Evolutionary conservation across 1,140 invertebrate genomes (phyloP).

Genomic region (Panagrolaimus sp.): DNA sequence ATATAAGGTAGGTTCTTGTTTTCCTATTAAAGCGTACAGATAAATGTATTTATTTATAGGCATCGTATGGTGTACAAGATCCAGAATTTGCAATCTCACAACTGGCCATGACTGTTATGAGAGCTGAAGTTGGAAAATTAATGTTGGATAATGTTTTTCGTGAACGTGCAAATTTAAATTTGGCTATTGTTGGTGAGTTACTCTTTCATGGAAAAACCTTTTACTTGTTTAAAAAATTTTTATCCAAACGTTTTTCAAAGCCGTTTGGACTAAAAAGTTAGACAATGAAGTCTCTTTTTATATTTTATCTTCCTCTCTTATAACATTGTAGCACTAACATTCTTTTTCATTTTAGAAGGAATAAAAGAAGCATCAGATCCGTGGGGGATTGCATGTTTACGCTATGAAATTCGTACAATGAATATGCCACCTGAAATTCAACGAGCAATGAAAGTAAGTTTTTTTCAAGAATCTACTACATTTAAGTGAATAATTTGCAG

Average conservation of each 20-base stretch:
- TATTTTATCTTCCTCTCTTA: not conserved
- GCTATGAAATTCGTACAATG: constrained; percentile 97
- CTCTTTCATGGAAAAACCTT: too few species aligned
- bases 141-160: constrained; percentile 91
- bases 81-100: constrained; percentile 98
- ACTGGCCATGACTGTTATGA: constrained; percentile 97
- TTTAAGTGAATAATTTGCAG: constrained; percentile 20
- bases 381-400: constrained; percentile 92
- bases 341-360: constrained; percentile 69
- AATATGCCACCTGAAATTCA: constrained; percentile 65
- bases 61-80: constrained; percentile 97
- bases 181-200: constrained; percentile 75
- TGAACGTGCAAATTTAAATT: constrained; percentile 89
- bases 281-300: constrained; percentile 18
- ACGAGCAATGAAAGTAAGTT: too few species aligned
- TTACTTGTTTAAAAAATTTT: too few species aligned
- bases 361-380: constrained; percentile 96
- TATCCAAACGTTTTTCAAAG: too few species aligned
- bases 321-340: too few species aligned
- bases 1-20: constrained; percentile 71
- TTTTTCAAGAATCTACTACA: too few species aligned
- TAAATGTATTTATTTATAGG: constrained; percentile 60
- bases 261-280: too few species aligned
- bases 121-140: constrained; percentile 94
- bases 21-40: too few species aligned